A percentile compares a stretch with the other conserved stretches of the same genome.
phyloP scores from a whole-genome alignment of 1,140 invertebrate genomes.

The Camponotus pennsylvanicus region DNA sequence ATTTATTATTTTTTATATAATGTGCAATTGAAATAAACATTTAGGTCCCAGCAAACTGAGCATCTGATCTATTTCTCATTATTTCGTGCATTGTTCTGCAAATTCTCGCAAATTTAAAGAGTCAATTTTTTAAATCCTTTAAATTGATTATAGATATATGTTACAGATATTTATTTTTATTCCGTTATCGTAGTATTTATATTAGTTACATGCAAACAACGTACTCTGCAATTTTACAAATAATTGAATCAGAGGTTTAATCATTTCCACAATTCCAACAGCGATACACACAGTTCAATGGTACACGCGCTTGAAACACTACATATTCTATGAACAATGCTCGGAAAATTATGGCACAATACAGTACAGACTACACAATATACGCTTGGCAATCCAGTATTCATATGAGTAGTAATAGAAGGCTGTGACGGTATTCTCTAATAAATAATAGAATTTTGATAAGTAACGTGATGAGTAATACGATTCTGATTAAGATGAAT shows the following conservation, averaged over 20 bases:
- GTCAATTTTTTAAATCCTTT: background rate
- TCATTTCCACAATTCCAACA: slow-evolving; percentile 43
- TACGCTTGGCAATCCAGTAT: slow-evolving; percentile 34
- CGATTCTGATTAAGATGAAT: slow-evolving; percentile 36
- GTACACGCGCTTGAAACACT: slow-evolving; percentile 37
- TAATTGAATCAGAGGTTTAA: slow-evolving; percentile 26
- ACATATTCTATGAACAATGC: slow-evolving; percentile 56
- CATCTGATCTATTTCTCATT: background rate
- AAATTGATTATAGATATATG: background rate
- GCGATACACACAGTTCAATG: slow-evolving; percentile 34
- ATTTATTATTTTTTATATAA: background rate
- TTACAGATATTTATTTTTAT: background rate
- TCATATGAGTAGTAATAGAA: slow-evolving; percentile 41
- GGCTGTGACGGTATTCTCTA: slow-evolving; percentile 32
- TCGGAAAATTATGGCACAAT: slow-evolving; percentile 55
- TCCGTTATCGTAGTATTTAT: background rate
- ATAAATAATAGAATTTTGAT: slow-evolving; percentile 22
- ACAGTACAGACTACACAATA: slow-evolving; percentile 26
- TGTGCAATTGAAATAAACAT: background rate
- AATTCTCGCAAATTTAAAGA: background rate
- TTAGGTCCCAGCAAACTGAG: background rate
- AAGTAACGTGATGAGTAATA: background rate
- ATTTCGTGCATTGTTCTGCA: no score
- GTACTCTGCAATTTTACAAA: slow-evolving; percentile 14
- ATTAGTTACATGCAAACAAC: background rate